Conservation (phyloP, 2,113 vertebrate species). For the Turnix velox region DNA sequence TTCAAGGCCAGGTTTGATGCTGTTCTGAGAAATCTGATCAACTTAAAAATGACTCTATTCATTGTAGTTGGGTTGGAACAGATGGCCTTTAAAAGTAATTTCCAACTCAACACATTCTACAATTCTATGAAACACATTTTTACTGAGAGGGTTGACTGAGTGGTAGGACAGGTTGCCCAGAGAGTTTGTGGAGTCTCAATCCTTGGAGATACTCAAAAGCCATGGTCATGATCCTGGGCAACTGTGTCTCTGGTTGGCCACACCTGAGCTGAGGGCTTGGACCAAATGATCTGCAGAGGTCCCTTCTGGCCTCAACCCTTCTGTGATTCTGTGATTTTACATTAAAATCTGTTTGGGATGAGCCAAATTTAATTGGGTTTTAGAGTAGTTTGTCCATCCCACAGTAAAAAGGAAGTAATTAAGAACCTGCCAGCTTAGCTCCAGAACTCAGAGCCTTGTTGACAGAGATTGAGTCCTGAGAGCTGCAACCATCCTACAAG, state of each 20-base stretch:
- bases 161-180: background rate
- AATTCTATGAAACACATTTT: background rate
- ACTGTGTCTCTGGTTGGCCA: background rate
- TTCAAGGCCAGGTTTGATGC: too few relatives aligned
- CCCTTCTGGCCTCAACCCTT: background rate
- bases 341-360: background rate
- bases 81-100: too few relatives aligned
- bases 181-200: background rate
- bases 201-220: background rate
- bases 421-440: background rate
- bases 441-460: background rate
- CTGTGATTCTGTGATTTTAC: background rate
- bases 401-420: background rate
- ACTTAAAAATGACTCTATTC: too few relatives aligned
- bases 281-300: background rate
- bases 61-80: too few relatives aligned
- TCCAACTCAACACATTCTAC: too few relatives aligned
- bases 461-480: background rate
- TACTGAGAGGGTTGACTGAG: background rate
- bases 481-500: background rate
- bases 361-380: background rate
- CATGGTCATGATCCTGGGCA: accelerated
- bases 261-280: background rate
- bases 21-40: too few relatives aligned
- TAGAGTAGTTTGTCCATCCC: background rate